Percentiles rank a stretch among this genome's conserved stretches.
phyloP scores from a whole-genome alignment of 1,140 invertebrate genomes.

The Ceratina australensis region DNA sequence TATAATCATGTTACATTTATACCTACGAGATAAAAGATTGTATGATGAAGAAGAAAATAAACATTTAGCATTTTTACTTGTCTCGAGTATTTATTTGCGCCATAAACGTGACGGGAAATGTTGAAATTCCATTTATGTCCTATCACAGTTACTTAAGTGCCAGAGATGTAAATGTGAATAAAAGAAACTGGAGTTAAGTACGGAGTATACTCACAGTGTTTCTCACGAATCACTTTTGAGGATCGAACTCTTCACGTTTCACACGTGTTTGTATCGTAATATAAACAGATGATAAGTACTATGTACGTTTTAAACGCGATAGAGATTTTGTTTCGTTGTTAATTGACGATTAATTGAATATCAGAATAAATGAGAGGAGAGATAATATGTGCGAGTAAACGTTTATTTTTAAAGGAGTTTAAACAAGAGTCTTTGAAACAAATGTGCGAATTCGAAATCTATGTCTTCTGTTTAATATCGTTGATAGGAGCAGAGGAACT shows the following conservation, averaged over 20 bases:
- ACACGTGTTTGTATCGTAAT: too few species aligned
- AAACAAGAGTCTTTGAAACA: background rate
- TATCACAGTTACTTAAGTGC: constrained; percentile 35
- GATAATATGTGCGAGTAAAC: too few species aligned
- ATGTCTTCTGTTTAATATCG: background rate
- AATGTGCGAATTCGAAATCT: too few species aligned
- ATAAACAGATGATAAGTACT: too few species aligned
- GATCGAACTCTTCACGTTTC: too few species aligned
- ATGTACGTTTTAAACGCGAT: constrained; percentile 8
- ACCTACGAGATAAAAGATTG: constrained; percentile 17
- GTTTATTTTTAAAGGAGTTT: too few species aligned
- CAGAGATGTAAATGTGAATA: constrained; percentile 47
- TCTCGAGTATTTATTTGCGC: background rate
- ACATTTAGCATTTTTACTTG: constrained; percentile 28
- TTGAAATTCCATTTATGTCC: constrained; percentile 3
- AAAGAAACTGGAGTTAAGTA: background rate
- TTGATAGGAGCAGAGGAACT: background rate
- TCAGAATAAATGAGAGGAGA: too few species aligned
- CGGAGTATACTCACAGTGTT: constrained; percentile 41
- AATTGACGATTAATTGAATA: too few species aligned
- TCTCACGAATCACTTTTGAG: constrained; percentile 40
- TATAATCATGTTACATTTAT: constrained; percentile 26
- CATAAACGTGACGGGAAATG: background rate
- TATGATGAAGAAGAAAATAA: constrained; percentile 12
- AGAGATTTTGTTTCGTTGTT: constrained; percentile 16